Conservation (phyloP, 2,888 invertebrate genomes). For the Gerosis bhagava region DNA sequence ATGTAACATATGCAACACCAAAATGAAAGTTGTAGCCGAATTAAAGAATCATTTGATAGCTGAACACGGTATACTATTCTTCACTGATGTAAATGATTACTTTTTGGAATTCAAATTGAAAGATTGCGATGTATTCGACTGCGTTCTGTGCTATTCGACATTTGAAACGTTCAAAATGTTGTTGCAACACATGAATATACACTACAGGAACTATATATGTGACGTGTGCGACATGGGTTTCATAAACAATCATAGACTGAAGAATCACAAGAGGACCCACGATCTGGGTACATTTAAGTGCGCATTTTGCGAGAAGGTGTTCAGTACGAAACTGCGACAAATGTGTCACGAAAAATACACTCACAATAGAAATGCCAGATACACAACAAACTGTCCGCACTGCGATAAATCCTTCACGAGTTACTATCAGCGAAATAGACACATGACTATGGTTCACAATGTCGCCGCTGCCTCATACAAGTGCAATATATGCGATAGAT, state of each 20-base stretch:
- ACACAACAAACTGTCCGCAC: slow-evolving; percentile 64
- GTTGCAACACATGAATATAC: slow-evolving; percentile 69
- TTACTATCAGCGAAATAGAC: slow-evolving; percentile 65
- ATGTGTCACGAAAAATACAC: slow-evolving; percentile 69
- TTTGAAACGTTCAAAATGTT: slow-evolving; percentile 71
- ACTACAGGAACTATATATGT: slow-evolving; percentile 68
- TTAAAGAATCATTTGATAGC: slow-evolving; percentile 56
- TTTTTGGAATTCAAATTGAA: slow-evolving; percentile 64
- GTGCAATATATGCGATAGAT: slow-evolving; percentile 69
- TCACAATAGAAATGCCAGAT: slow-evolving; percentile 57
- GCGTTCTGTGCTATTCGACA: slow-evolving; percentile 58
- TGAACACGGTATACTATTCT: slow-evolving; percentile 60
- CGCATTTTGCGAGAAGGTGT: slow-evolving; percentile 62
- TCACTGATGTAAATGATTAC: slow-evolving; percentile 57
- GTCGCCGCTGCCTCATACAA: slow-evolving; percentile 58
- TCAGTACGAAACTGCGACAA: slow-evolving; percentile 55
- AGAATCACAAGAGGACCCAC: slow-evolving; percentile 61
- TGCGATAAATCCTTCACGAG: slow-evolving; percentile 64
- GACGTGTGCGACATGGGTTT: slow-evolving; percentile 66
- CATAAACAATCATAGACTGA: slow-evolving; percentile 61
- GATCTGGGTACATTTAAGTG: slow-evolving; percentile 62
- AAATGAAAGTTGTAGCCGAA: slow-evolving; percentile 43
- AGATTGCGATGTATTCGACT: slow-evolving; percentile 51
- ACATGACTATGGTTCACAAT: slow-evolving; percentile 66
- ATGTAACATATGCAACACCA: slow-evolving; percentile 52